These are phyloP conservation scores for Phalacrocorax carbo DNA, from an alignment of 2,113 vertebrate species.

Conservation along the genomic window DNA sequence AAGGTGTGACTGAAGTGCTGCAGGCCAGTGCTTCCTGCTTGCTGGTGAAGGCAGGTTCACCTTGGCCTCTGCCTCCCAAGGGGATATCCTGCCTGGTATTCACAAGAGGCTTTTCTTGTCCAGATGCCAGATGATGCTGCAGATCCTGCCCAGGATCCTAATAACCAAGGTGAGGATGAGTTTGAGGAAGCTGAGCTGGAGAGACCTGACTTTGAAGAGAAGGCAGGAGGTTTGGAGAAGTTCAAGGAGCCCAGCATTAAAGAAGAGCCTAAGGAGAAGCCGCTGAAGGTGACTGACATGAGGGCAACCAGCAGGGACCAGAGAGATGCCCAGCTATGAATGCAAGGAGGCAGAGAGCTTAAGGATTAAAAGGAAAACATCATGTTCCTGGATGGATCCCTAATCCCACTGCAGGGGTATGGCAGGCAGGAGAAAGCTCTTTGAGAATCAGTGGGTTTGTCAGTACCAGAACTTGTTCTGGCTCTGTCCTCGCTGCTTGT, in stretches of 20 bases:
- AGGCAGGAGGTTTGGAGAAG: slow-evolving; percentile 1
- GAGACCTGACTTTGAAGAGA: slow-evolving; percentile 65
- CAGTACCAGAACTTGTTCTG: background rate
- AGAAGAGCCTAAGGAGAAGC: slow-evolving; percentile 17
- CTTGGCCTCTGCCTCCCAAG: background rate
- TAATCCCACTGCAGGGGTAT: background rate
- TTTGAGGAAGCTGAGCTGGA: slow-evolving; percentile 76
- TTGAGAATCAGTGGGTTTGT: background rate
- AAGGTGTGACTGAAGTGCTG: background rate
- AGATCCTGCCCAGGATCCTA: slow-evolving; percentile 67
- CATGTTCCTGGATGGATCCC: background rate
- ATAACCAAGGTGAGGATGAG: slow-evolving; percentile 76
- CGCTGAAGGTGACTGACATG: slow-evolving; percentile 11
- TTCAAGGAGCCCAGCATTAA: background rate
- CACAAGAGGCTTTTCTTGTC: background rate
- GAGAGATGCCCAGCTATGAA: background rate
- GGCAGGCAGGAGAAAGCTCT: background rate
- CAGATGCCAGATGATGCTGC: slow-evolving; percentile 49
- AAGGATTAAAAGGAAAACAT: background rate
- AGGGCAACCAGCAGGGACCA: background rate
- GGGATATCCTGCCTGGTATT: background rate
- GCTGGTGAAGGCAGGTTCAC: background rate
- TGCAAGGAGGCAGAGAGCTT: background rate
- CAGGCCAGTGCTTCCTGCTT: background rate
- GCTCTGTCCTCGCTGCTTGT: background rate